These are phyloP conservation scores for Aphyosemion australe DNA, from an alignment of 2,113 vertebrate genomes.

Conservation along the genomic window DNA sequence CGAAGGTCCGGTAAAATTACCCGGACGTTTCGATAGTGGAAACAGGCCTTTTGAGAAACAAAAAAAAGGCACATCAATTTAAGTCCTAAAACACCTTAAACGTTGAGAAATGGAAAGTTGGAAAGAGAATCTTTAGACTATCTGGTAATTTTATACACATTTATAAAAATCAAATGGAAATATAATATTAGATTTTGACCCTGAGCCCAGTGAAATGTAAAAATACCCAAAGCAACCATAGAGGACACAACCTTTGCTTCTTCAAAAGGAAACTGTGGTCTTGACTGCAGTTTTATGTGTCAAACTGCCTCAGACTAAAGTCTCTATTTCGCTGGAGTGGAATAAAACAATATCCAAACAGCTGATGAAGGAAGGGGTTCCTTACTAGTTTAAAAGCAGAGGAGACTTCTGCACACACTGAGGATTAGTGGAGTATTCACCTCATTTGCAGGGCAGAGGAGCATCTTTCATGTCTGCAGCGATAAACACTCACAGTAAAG, in stretches of 20 bases:
- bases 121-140: too few relatives aligned
- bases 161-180: too few relatives aligned
- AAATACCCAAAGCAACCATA: background rate
- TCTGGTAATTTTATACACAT: too few relatives aligned
- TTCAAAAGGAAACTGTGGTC: background rate
- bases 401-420: background rate
- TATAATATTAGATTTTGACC: too few relatives aligned
- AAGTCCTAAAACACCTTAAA: too few relatives aligned
- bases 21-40: too few relatives aligned
- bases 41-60: too few relatives aligned
- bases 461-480: too few relatives aligned
- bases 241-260: background rate
- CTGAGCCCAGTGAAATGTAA: background rate
- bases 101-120: too few relatives aligned
- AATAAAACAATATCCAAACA: conserved; percentile 3
- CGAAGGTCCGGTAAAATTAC: too few relatives aligned
- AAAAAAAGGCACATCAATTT: too few relatives aligned
- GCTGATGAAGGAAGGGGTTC: background rate
- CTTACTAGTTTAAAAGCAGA: background rate
- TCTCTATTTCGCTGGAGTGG: background rate
- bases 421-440: background rate
- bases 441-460: background rate
- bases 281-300: background rate
- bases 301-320: background rate
- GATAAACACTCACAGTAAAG: background rate